Percentiles rank a stretch among this genome's conserved stretches.
Evolutionary conservation across 2,797 vertebrate species (phyloP).

Genomic region (Poecilia picta): DNA sequence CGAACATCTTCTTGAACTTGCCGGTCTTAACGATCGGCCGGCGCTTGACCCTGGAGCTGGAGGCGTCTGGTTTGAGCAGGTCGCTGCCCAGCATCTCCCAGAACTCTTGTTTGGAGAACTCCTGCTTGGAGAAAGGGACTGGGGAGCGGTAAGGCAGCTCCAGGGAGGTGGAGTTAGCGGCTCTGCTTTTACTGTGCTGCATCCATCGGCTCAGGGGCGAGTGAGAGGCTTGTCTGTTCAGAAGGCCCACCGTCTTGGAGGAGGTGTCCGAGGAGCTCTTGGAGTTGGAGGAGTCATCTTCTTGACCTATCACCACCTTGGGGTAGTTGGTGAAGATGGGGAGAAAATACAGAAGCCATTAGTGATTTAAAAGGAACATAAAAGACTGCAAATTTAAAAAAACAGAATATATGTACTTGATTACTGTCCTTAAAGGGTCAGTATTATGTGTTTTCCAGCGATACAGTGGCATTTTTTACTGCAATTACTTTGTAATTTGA

Average conservation of each 20-base stretch:
- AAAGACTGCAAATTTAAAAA: slow-evolving; percentile 72
- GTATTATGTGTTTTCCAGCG: too few species aligned
- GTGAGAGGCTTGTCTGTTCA: slow-evolving; percentile 75
- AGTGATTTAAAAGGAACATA: slow-evolving; percentile 58
- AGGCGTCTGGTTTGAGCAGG: slow-evolving; percentile 77
- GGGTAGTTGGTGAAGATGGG: slow-evolving; percentile 26
- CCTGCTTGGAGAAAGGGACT: slow-evolving; percentile 82
- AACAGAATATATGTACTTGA: too few species aligned
- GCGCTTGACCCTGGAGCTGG: slow-evolving; percentile 81
- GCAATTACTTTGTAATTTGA: too few species aligned
- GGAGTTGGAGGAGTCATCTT: slow-evolving; percentile 78
- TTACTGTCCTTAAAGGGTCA: too few species aligned
- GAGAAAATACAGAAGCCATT: slow-evolving; percentile 49
- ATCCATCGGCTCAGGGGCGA: slow-evolving; percentile 85
- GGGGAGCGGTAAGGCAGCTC: slow-evolving; percentile 88
- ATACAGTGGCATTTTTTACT: too few species aligned
- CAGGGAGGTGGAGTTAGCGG: slow-evolving; percentile 84
- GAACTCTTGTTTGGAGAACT: slow-evolving; percentile 88
- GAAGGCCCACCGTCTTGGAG: slow-evolving; percentile 78
- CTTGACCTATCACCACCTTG: slow-evolving; percentile 88
- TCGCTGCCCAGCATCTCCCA: slow-evolving; percentile 90
- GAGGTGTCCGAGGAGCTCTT: slow-evolving; percentile 78
- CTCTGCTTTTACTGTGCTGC: slow-evolving; percentile 80
- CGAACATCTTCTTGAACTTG: slow-evolving; percentile 95
- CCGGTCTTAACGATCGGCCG: slow-evolving; percentile 86